phyloP scores from a whole-genome alignment of 1,140 invertebrate species.

The Drosophila nasuta region DNA sequence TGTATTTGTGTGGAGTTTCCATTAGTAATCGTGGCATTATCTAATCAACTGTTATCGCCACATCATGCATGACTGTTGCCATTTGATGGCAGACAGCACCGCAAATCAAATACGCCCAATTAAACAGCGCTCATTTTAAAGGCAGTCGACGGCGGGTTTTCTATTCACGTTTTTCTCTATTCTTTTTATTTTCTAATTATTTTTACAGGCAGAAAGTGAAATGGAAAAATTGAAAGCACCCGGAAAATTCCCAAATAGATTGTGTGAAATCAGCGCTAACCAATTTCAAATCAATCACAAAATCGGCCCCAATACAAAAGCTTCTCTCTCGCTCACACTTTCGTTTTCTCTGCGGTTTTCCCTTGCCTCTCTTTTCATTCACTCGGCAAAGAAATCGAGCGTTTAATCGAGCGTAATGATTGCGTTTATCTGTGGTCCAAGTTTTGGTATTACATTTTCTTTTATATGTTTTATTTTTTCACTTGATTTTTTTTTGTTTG shows the following conservation, averaged over 20 bases:
- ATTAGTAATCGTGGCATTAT: conserved; percentile 50
- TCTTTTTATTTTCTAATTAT: conserved; percentile 61
- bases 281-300: conserved; percentile 81
- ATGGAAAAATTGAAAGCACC: conserved; percentile 25
- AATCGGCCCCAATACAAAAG: conserved; percentile 16
- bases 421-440: conserved; percentile 66
- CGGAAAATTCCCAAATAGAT: conserved; percentile 56
- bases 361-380: background rate
- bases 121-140: conserved; percentile 67
- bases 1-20: background rate
- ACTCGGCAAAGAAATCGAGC: conserved; percentile 47
- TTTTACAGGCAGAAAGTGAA: conserved; percentile 58
- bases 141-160: conserved; percentile 29
- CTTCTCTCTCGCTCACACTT: background rate
- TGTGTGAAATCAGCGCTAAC: conserved; percentile 81
- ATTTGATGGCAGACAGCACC: conserved; percentile 61
- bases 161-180: background rate
- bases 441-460: conserved; percentile 37
- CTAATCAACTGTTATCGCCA: conserved; percentile 53
- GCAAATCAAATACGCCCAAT: conserved; percentile 81
- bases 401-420: conserved; percentile 81
- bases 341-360: background rate
- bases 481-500: background rate
- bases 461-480: conserved; percentile 4
- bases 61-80: conserved; percentile 67